Percentiles rank a stretch among this genome's conserved stretches.
phyloP scores from a whole-genome alignment of 2,797 vertebrate genomes.

The Pangasius krempfi region DNA sequence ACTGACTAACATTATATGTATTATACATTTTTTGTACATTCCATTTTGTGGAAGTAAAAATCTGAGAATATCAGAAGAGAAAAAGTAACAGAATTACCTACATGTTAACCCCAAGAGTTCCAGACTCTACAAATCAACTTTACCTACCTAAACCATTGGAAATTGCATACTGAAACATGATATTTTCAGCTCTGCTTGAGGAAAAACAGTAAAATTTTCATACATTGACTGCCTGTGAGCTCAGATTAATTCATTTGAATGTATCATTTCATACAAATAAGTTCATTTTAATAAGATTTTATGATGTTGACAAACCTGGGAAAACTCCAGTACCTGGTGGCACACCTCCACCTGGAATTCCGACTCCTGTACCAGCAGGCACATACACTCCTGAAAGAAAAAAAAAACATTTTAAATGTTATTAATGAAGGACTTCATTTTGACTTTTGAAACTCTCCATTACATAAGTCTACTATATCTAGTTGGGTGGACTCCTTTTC shows the following conservation, averaged over 20 bases:
- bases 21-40: not conserved
- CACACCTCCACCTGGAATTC: constrained; percentile 42
- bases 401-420: not conserved
- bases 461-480: not conserved
- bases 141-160: not conserved
- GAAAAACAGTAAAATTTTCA: not conserved
- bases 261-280: not conserved
- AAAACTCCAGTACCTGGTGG: constrained; percentile 51
- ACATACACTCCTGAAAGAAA: constrained; percentile 75
- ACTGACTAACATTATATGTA: not conserved
- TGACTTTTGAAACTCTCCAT: not conserved
- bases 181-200: not conserved
- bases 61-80: not conserved
- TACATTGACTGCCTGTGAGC: not conserved
- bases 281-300: not conserved
- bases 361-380: constrained; percentile 68
- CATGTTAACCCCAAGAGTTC: not conserved
- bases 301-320: constrained; percentile 70
- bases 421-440: not conserved
- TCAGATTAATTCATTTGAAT: not conserved
- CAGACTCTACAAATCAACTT: not conserved
- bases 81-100: no score
- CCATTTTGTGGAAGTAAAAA: not conserved
- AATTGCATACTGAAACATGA: not conserved
- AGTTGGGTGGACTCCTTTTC: not conserved